Percentiles rank a stretch among this genome's conserved stretches.
These are phyloP conservation scores for Agrochola lota DNA, from an alignment of 2,888 invertebrate species.

Conservation along the genomic window DNA sequence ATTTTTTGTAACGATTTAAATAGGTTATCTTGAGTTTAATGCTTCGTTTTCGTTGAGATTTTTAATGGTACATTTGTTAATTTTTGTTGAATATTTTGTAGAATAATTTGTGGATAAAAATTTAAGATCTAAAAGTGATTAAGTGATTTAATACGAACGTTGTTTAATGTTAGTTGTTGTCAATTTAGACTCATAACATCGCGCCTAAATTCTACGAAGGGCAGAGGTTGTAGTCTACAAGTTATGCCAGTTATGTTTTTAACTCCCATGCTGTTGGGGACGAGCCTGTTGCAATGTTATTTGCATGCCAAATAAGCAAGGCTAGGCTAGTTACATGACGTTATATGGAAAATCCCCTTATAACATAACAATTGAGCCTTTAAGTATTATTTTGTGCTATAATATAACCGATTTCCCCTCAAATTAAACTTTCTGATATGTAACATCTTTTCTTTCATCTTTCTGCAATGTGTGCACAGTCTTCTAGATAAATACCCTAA, in stretches of 20 bases:
- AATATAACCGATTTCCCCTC: background rate
- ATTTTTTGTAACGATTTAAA: slow-evolving; percentile 63
- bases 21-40: slow-evolving; percentile 64
- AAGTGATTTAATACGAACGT: background rate
- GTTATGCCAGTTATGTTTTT: background rate
- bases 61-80: slow-evolving; percentile 24
- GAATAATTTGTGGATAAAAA: background rate
- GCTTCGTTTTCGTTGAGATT: slow-evolving; percentile 53
- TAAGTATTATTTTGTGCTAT: too few species aligned
- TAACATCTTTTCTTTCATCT: too few species aligned
- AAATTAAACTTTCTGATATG: too few species aligned
- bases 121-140: background rate
- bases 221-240: background rate
- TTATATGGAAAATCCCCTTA: background rate
- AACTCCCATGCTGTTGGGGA: background rate
- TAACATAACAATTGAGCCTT: too few species aligned
- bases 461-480: too few species aligned
- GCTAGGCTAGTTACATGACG: background rate
- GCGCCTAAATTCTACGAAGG: background rate
- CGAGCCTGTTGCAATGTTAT: background rate
- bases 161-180: background rate
- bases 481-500: too few species aligned
- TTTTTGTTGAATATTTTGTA: background rate
- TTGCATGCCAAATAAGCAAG: background rate
- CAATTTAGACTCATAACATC: background rate